Base-by-base conservation (phyloP, 23 tunicate genomes). In the Halocynthia aurantium region DNA sequence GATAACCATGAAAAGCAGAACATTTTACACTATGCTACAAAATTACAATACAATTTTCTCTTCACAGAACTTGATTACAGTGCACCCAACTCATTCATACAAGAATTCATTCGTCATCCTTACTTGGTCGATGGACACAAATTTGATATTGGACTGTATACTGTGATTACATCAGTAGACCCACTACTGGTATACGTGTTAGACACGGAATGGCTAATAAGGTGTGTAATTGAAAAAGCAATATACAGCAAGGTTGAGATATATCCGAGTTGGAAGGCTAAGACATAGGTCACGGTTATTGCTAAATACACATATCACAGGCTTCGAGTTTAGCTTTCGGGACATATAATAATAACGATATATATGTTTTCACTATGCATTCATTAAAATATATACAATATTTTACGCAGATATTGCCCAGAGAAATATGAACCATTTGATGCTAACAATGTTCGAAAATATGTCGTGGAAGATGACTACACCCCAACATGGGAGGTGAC, bases 381-480 rank as follows among this genome's bases (percentile, higher is more conserved):
- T 31, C 44, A 31, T 31, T 31, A 31, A 31, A 31, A 31, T 31
- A 58, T 58, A 58, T 15, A 58, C 64, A 18, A 72, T 8, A 53
- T 72, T 56, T 52, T 10, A 50, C 17, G 2, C 73, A 83, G 98
- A 58, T 93, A 62, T 76, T 93, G 98, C 76, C 77, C 93, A 12
- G 86, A 87, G 69, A 83, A 83, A 31, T 93, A 93, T 55, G 50
- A 54, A 19, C 98, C 98, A 13, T 77, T 93, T 80, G 98, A 93
- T 77, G 86, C 83, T 11, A 50, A 77, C 31, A 82, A 85, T 68
- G 78, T 81, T 8, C 80, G 84, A 19, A 85, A 88, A 55, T 93
- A 93, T 83, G 98, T 93, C 6, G 94, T 93, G n/a, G 98, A 81
- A 52, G 98, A 87, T 77, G 98, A 93, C 57, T 93, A 93, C 80